Conservation (phyloP, 2,797 vertebrate genomes). For the Fratercula arctica region DNA sequence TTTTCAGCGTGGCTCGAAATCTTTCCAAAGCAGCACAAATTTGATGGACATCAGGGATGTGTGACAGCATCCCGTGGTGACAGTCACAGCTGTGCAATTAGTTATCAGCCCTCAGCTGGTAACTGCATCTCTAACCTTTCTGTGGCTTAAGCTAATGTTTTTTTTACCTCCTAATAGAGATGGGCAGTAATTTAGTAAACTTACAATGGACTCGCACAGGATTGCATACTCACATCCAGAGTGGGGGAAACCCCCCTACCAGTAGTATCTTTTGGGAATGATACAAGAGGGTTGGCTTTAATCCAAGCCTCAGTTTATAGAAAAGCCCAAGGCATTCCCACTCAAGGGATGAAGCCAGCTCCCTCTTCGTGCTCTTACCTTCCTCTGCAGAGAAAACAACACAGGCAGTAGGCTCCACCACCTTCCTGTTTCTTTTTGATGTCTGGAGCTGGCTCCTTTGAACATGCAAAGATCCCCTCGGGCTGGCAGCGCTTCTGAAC, state of each 20-base stretch:
- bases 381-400: background rate
- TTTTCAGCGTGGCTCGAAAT: fast-evolving
- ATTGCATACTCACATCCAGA: background rate
- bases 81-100: background rate
- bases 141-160: background rate
- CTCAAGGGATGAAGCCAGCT: background rate
- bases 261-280: background rate
- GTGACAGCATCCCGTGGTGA: background rate
- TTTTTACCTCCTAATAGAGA: background rate
- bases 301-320: background rate
- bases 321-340: background rate
- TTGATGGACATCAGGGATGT: background rate
- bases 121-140: background rate
- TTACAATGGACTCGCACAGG: background rate
- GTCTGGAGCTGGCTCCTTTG: slow-evolving; percentile 21
- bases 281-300: background rate
- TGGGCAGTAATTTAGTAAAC: background rate
- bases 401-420: background rate
- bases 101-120: background rate
- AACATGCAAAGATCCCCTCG: background rate
- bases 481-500: background rate
- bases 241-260: background rate
- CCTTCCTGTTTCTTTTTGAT: background rate
- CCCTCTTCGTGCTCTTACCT: background rate
- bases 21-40: background rate